These are phyloP conservation scores for Hetaerina titia DNA, from an alignment of 2,888 invertebrate species.

Conservation along the genomic window DNA sequence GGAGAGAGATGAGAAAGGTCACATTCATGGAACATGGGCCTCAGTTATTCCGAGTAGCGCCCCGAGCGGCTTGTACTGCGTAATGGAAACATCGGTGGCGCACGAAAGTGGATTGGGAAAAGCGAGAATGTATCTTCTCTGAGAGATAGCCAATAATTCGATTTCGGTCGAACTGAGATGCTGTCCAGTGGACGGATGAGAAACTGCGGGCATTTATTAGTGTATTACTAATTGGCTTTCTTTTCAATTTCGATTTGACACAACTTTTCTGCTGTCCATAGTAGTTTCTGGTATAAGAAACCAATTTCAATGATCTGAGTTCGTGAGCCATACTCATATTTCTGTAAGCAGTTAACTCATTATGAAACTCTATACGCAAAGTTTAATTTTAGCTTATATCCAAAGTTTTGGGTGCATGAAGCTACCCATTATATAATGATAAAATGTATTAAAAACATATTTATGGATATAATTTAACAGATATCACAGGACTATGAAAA, in stretches of 20 bases:
- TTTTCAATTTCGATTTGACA: background rate
- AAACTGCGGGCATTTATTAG: background rate
- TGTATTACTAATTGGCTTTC: background rate
- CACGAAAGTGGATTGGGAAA: background rate
- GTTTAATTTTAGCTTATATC: no score
- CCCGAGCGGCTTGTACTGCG: background rate
- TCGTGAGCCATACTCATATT: no score
- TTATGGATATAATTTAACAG: no score
- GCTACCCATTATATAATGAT: no score
- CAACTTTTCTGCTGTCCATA: no score
- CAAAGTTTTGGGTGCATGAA: no score
- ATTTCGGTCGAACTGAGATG: background rate
- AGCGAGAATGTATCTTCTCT: background rate
- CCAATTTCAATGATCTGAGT: no score
- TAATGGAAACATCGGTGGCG: conserved; percentile 2
- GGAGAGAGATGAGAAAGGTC: background rate
- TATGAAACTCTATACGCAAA: no score
- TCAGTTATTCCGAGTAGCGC: background rate
- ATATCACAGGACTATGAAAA: no score
- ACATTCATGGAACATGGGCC: background rate
- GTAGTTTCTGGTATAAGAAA: no score
- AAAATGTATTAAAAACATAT: no score
- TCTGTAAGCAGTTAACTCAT: no score
- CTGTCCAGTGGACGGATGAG: background rate
- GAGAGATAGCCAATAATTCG: conserved; percentile 4